Evolutionary conservation across 2,113 vertebrate species (phyloP), one percentile per base, ranked within the genome.

Genomic region (Pandion haliaetus): DNA sequence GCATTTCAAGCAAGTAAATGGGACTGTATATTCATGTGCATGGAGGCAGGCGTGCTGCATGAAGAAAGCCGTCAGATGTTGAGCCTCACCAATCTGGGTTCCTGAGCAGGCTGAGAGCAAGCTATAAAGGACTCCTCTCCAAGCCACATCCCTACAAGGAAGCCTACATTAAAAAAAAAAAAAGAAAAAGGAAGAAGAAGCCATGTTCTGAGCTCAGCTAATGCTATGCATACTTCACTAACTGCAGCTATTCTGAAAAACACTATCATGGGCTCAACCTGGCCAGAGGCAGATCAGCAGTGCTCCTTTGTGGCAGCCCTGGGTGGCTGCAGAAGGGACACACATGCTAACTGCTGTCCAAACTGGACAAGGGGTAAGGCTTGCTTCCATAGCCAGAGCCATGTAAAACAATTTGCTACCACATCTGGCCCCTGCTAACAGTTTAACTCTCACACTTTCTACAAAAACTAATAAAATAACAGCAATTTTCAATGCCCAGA

Each of bases 21-120:
- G n/a, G 82, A 12, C 58, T 62, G 23, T 42, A 38, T 40, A 67
- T 42, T 61, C 69, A 47, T 23, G 18, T n/a, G 32, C 5, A 8
- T 3, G 4, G 55, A 55, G 28, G 32, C 12, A 85, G 36, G 4
- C 0, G 0, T 28, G 62, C 71, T 80, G 57, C 31, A 13, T 34
- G 38, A 80, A 86, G 47, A 23, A 84, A 86, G 50, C 12, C 42
- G 65, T 36, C 52, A 71, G 55, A 42, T 23, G 45, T 21, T 5
- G 5, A 91, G 29, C 29, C 44, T 69, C 78, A 63, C 31, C 36
- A 61, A 59, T 17, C 26, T 42, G 26, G 14, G 36, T 82, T 92
- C 62, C 74, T 66, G 36, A 66, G 59, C 26, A 26, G 42, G 42
- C 34, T 62, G 42, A 3, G 6, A 74, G 31, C 20, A 71, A 88